A percentile compares a stretch with the other conserved stretches of the same genome.
Evolutionary conservation across 2,113 vertebrate genomes (phyloP).

Genomic region (Furnarius figulus): DNA sequence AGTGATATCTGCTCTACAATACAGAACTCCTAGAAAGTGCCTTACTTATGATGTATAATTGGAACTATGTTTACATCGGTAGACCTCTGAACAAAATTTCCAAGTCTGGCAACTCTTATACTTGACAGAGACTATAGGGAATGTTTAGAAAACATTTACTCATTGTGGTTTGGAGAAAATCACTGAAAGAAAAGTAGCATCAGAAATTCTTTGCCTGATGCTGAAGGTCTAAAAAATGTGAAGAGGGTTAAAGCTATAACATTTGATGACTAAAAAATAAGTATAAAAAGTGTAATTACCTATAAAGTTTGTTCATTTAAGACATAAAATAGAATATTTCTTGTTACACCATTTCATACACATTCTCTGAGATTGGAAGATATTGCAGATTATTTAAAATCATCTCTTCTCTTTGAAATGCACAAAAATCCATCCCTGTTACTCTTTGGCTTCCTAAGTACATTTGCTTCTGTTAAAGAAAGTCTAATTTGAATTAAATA

Average conservation of each 20-base stretch:
- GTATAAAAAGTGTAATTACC: background rate
- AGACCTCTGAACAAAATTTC: background rate
- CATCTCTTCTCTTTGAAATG: background rate
- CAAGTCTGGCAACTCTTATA: background rate
- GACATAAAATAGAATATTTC: background rate
- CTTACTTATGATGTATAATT: background rate
- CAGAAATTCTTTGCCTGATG: background rate
- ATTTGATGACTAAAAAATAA: background rate
- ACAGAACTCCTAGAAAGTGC: background rate
- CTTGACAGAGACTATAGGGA: background rate
- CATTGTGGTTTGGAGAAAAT: background rate
- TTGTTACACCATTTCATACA: background rate
- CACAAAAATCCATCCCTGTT: background rate
- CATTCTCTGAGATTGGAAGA: background rate
- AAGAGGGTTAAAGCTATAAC: background rate
- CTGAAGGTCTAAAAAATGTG: background rate
- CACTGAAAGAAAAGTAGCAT: background rate
- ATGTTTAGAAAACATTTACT: background rate
- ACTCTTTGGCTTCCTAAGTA: background rate
- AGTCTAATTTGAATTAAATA: background rate
- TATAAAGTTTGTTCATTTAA: background rate
- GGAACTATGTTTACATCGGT: background rate
- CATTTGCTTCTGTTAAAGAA: background rate
- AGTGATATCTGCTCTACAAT: background rate
- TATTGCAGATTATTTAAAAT: background rate